These are phyloP conservation scores for Tympanuchus pallidicinctus DNA, from an alignment of 2,113 vertebrate species.

Conservation along the genomic window DNA sequence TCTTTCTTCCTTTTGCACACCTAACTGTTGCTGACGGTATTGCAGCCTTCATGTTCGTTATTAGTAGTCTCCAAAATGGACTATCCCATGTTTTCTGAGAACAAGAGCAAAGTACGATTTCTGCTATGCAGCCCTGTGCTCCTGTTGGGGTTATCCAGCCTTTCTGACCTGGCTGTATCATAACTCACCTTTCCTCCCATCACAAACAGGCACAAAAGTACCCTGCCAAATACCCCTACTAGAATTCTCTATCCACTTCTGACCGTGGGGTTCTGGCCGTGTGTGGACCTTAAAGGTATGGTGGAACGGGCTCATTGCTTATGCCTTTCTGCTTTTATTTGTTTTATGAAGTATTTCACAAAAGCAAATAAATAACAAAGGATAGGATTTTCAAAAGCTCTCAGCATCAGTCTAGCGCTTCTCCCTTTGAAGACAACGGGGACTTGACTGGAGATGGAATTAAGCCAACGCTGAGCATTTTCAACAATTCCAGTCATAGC, in stretches of 20 bases:
- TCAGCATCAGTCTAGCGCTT: not conserved
- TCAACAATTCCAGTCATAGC: not conserved
- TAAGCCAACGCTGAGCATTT: not conserved
- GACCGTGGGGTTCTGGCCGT: not conserved
- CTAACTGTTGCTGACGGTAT: not conserved
- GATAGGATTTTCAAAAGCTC: not conserved
- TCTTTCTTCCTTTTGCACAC: not conserved
- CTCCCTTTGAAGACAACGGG: not conserved
- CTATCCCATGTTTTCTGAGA: not conserved
- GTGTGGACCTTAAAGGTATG: not conserved
- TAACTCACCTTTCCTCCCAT: not conserved
- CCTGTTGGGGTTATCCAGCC: not conserved
- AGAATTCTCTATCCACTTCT: not conserved
- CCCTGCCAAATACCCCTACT: not conserved
- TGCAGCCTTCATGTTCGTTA: not conserved
- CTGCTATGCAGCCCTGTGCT: not conserved
- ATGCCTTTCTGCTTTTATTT: not conserved
- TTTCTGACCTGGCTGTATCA: not conserved
- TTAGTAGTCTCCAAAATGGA: not conserved
- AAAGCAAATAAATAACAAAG: not conserved
- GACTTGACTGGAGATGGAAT: not conserved
- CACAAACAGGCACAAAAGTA: rapidly evolving
- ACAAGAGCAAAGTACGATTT: not conserved
- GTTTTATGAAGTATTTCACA: not conserved
- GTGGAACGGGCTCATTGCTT: not conserved